These are phyloP conservation scores for Corydoras sp. DNA, from an alignment of 2,113 vertebrate species.

Conservation along the genomic window DNA sequence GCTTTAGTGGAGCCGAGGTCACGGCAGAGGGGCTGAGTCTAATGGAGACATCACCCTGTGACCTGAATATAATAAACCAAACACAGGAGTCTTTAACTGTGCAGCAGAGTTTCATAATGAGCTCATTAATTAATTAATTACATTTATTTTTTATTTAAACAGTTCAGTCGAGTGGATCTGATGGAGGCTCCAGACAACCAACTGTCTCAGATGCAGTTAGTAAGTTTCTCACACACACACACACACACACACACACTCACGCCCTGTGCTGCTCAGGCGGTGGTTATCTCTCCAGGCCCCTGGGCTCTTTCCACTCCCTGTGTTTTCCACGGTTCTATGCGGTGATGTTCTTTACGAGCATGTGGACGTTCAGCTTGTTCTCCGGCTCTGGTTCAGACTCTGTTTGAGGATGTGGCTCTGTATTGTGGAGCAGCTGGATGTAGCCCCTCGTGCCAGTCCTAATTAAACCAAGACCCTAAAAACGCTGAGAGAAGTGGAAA, in stretches of 20 bases:
- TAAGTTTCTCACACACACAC: slow-evolving; percentile 47
- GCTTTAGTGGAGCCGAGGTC: no score
- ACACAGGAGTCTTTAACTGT: no score
- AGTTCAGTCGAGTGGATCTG: slow-evolving; percentile 62
- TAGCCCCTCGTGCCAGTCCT: slow-evolving; percentile 29
- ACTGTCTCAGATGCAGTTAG: slow-evolving; percentile 53
- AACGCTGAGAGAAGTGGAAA: slow-evolving; percentile 59
- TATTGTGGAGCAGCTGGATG: slow-evolving; percentile 17
- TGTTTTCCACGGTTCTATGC: slow-evolving; percentile 23
- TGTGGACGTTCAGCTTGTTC: slow-evolving; percentile 27
- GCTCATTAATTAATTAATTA: no score
- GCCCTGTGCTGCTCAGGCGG: not conserved
- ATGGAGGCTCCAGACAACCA: slow-evolving; percentile 49
- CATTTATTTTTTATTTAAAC: not conserved
- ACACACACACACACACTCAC: not conserved
- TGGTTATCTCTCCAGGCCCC: not conserved
- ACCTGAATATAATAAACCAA: no score
- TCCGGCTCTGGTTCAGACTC: slow-evolving; percentile 4
- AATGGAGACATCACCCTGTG: no score
- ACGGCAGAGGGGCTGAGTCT: no score
- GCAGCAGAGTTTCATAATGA: no score
- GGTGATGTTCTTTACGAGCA: slow-evolving; percentile 19
- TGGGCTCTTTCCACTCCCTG: slow-evolving; percentile 36
- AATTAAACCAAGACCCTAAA: slow-evolving; percentile 37
- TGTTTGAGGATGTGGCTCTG: slow-evolving; percentile 24